Percentiles rank a stretch among this genome's conserved stretches.
phyloP scores from a whole-genome alignment of 1,140 invertebrate species.

The Bombus difficillimus region DNA sequence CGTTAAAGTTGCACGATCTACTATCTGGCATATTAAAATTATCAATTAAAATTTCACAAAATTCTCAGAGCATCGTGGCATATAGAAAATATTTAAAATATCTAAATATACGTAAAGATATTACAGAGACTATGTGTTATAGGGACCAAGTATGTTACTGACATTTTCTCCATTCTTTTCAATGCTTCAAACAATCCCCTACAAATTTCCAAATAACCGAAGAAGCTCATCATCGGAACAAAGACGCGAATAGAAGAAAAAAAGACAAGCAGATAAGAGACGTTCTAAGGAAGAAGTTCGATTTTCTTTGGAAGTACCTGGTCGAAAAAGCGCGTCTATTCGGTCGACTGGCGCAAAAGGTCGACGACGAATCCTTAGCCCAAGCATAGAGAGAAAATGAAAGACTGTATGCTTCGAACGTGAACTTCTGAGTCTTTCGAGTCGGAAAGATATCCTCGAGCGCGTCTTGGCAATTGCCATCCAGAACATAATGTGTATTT shows the following conservation, averaged over 20 bases:
- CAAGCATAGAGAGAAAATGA: not conserved
- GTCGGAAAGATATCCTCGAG: not conserved
- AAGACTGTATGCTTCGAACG: not conserved
- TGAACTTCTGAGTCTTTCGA: conserved; percentile 7
- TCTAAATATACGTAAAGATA: too few relatives aligned
- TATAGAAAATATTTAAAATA: too few relatives aligned
- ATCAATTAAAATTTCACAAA: too few relatives aligned
- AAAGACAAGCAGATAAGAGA: not conserved
- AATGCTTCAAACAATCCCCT: too few relatives aligned
- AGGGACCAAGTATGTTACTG: too few relatives aligned
- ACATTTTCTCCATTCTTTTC: too few relatives aligned
- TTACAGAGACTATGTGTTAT: too few relatives aligned
- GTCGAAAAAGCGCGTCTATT: not conserved
- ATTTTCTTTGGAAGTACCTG: not conserved
- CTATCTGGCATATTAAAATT: too few relatives aligned
- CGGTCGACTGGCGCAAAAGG: not conserved
- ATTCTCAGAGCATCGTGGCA: too few relatives aligned
- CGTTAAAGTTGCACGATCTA: too few relatives aligned
- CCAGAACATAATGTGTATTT: not conserved
- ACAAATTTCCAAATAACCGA: too few relatives aligned
- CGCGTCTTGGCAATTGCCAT: conserved; percentile 2
- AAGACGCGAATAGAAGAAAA: not conserved
- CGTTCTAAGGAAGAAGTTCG: not conserved
- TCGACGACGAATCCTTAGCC: not conserved
- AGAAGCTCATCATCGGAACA: too few relatives aligned